Evolutionary conservation across 2,888 invertebrate genomes (phyloP).

Genomic region (Amiota minor): DNA sequence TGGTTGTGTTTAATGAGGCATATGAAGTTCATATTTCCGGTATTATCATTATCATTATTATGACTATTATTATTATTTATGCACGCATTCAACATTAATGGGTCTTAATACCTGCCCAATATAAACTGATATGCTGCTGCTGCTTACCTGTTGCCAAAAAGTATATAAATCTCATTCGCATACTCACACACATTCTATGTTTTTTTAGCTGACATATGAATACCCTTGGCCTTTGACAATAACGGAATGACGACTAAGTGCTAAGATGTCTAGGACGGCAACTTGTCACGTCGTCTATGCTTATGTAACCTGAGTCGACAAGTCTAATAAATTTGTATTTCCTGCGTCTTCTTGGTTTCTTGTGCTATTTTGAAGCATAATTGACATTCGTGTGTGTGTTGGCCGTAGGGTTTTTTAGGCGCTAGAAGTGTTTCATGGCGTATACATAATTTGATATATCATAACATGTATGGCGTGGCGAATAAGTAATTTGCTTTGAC

Average conservation of each 20-base stretch:
- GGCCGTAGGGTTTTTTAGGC: no score
- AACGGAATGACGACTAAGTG: not conserved
- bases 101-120: not conserved
- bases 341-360: slow-evolving; percentile 1
- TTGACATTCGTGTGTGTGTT: not conserved
- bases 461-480: slow-evolving; percentile 48
- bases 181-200: not conserved
- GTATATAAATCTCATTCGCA: slow-evolving; percentile 13
- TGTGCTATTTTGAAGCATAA: slow-evolving; percentile 1
- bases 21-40: slow-evolving; percentile 22
- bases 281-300: not conserved
- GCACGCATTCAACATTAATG: not conserved
- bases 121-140: not conserved
- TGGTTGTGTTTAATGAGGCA: slow-evolving; percentile 4
- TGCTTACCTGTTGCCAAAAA: slow-evolving; percentile 4
- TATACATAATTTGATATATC: slow-evolving; percentile 39
- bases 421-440: slow-evolving; percentile 36
- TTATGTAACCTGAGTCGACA: not conserved
- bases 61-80: slow-evolving; percentile 6
- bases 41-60: not conserved
- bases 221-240: not conserved
- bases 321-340: not conserved
- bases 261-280: not conserved
- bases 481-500: slow-evolving; percentile 59
- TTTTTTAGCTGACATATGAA: no score